Conservation (phyloP, 1,140 invertebrate species). For the Magallana gigas region DNA sequence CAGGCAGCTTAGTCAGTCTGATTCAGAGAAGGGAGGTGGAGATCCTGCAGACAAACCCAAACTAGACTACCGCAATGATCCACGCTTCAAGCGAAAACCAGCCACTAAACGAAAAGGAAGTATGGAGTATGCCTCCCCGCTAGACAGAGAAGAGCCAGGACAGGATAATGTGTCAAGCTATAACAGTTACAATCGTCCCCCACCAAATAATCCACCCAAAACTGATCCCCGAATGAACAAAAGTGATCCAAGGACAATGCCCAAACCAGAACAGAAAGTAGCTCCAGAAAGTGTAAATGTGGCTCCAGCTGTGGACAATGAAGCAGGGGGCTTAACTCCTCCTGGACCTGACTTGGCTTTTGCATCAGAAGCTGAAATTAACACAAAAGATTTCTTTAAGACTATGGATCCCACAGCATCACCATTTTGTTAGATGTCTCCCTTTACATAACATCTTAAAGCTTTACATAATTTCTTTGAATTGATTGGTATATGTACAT, state of each 20-base stretch:
- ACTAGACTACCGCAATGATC: conserved; percentile 76
- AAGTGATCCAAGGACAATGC: conserved; percentile 51
- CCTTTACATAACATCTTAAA: not conserved
- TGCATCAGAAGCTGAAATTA: conserved; percentile 64
- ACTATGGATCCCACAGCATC: conserved; percentile 78
- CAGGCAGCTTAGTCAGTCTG: conserved; percentile 57
- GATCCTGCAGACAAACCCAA: conserved; percentile 62
- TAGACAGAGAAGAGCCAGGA: conserved; percentile 64
- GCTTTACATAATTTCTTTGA: too few relatives aligned
- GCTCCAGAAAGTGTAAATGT: not conserved
- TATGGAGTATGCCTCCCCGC: conserved; percentile 75
- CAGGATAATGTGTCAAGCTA: conserved; percentile 59
- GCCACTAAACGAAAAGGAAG: conserved; percentile 68
- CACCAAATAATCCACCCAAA: conserved; percentile 52
- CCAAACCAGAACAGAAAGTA: conserved; percentile 9
- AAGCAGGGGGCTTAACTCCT: conserved; percentile 44
- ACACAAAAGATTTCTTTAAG: conserved; percentile 77
- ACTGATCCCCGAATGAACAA: conserved; percentile 43
- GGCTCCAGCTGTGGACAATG: not conserved
- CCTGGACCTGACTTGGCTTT: conserved; percentile 59
- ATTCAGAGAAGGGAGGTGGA: conserved; percentile 53
- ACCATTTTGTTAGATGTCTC: conserved; percentile 74
- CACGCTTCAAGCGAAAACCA: conserved; percentile 72
- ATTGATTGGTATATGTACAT: too few relatives aligned
- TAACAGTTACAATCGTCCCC: conserved; percentile 72